phyloP scores from a whole-genome alignment of 2,888 invertebrate species.

The Resseliella maxima region DNA sequence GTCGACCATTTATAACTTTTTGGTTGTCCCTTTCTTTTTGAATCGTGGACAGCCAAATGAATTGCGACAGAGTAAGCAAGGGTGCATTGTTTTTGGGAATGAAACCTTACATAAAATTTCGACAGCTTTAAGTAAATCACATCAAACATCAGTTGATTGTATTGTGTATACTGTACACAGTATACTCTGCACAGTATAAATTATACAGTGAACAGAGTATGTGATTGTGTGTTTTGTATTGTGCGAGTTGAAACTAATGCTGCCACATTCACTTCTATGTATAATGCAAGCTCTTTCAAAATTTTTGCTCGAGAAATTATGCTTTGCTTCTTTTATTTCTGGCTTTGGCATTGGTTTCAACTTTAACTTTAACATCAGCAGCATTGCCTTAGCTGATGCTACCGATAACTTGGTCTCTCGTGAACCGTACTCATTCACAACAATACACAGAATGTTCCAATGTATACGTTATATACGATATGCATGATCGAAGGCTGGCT shows the following conservation, averaged over 20 bases:
- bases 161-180: too few relatives aligned
- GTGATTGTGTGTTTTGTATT: neutral
- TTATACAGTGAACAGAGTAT: too few relatives aligned
- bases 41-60: neutral
- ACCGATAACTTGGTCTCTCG: neutral
- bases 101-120: constrained; percentile 33
- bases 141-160: constrained; percentile 2
- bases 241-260: neutral
- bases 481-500: neutral
- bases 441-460: constrained; percentile 3
- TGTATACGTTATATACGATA: neutral
- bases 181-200: too few relatives aligned
- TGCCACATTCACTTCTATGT: too few relatives aligned
- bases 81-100: constrained; percentile 31
- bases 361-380: neutral
- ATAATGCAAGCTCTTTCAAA: neutral
- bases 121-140: constrained; percentile 44
- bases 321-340: constrained; percentile 18
- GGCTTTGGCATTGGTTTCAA: constrained; percentile 36
- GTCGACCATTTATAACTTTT: constrained; percentile 51
- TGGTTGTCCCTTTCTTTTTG: neutral
- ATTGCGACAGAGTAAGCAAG: neutral
- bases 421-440: neutral
- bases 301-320: neutral
- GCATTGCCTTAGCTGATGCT: neutral